Conservation (phyloP, 2,113 vertebrate species). For the Talpa occidentalis region DNA sequence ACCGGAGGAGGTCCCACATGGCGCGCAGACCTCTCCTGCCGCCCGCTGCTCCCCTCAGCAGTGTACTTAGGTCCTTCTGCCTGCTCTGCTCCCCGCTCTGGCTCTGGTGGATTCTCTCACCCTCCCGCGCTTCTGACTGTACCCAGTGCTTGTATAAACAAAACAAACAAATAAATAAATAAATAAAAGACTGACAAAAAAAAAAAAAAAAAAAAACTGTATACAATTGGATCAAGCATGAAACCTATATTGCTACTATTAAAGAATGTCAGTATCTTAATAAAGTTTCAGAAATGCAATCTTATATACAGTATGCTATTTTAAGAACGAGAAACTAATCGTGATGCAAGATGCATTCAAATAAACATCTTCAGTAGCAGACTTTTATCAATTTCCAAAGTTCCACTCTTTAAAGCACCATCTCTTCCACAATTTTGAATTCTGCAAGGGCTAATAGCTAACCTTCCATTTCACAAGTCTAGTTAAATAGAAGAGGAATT, state of each 20-base stretch:
- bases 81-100: too few relatives aligned
- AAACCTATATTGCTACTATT: conserved; percentile 31
- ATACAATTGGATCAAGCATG: conserved; percentile 27
- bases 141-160: too few relatives aligned
- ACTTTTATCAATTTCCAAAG: background rate
- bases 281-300: conserved; percentile 46
- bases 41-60: too few relatives aligned
- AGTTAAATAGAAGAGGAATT: background rate
- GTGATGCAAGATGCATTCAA: background rate
- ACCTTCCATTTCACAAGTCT: background rate
- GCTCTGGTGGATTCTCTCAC: too few relatives aligned
- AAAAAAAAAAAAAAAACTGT: too few relatives aligned
- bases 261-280: background rate
- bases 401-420: background rate
- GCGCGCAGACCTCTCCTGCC: too few relatives aligned
- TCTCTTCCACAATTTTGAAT: background rate
- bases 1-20: too few relatives aligned
- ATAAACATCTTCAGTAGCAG: background rate
- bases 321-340: background rate
- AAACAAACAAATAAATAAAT: too few relatives aligned
- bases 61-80: too few relatives aligned
- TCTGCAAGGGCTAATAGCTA: background rate
- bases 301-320: background rate
- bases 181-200: too few relatives aligned
- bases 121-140: too few relatives aligned